These are phyloP conservation scores for Ochropleura leucogaster DNA, from an alignment of 2,888 invertebrate species.

Conservation along the genomic window DNA sequence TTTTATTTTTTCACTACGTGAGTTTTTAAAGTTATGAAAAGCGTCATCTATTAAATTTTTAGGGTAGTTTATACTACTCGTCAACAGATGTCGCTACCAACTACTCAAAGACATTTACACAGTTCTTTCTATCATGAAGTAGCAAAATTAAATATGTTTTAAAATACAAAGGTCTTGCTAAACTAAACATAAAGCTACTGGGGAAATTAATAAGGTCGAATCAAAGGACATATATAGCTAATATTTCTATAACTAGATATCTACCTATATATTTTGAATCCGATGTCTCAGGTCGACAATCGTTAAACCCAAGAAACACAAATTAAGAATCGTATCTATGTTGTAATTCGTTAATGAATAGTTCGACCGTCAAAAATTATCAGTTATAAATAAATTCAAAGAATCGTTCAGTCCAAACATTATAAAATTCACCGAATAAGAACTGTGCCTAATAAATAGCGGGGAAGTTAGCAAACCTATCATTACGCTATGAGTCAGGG, in stretches of 20 bases:
- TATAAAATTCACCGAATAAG: conserved; percentile 79
- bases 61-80: conserved; percentile 15
- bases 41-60: conserved; percentile 28
- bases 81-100: conserved; percentile 41
- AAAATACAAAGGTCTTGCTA: not conserved
- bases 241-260: not conserved
- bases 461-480: conserved; percentile 76
- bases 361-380: conserved; percentile 66
- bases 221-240: not conserved
- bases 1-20: not conserved
- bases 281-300: not conserved
- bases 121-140: conserved; percentile 8
- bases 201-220: not conserved
- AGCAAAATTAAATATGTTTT: not conserved
- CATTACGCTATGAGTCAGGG: conserved; percentile 81
- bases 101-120: not conserved
- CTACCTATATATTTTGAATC: not conserved
- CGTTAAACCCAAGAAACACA: conserved; percentile 43
- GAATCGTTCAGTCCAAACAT: conserved; percentile 70
- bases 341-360: conserved; percentile 66
- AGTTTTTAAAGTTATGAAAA: not conserved
- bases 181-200: not conserved
- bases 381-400: conserved; percentile 71
- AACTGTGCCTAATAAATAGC: conserved; percentile 78
- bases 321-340: conserved; percentile 58